Evolutionary conservation across 2,888 invertebrate genomes (phyloP), one percentile per base, ranked within the genome.

Genomic region (Brenthis hecate): DNA sequence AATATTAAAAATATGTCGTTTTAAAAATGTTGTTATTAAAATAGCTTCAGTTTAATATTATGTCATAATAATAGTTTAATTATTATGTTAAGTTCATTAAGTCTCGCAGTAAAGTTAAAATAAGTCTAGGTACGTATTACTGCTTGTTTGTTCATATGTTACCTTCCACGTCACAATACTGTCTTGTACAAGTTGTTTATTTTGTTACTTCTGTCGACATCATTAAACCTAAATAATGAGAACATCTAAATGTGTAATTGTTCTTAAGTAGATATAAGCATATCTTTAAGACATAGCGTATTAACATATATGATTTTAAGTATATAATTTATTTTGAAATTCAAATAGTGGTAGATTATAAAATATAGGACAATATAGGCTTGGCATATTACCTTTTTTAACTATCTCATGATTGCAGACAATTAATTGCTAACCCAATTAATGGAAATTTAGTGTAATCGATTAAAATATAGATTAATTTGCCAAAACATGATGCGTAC

Each of bases 141-240:
- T 13, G 56, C 53, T 32, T 63, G 47, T 64, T 64, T 68, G 58
- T 68, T 51, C 57, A 64, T 57, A 54, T 68, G 63, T 67, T 56
- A 56, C 57, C 63, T 57, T 68, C 16, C 57, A 53, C 51, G 53
- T 63, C 51, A 63, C 36, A 36, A 32, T 14, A 67, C 19, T 19
- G 47, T 67, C 48, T 47, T 57, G 19, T 57, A 53, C 23, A 54
- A 57, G 13, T 54, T 66, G 54, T 60, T 66, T 60, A 48, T 66
- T 55, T 48, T 58, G 54, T 48, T 23, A 60, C 19, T 66, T 23
- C 64, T 58, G 57, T 65, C 60, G 60, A 66, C 60, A 60, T 56
- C 32, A 60, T 66, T 64, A n/a, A 53, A 54, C 19, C 36, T 55
- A 47, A 53, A 32, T 57, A 64, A 64, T 64, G 64, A 64, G 57